Base-by-base conservation (phyloP, 2,888 invertebrate species). In the Lepidochrysops patricia region DNA sequence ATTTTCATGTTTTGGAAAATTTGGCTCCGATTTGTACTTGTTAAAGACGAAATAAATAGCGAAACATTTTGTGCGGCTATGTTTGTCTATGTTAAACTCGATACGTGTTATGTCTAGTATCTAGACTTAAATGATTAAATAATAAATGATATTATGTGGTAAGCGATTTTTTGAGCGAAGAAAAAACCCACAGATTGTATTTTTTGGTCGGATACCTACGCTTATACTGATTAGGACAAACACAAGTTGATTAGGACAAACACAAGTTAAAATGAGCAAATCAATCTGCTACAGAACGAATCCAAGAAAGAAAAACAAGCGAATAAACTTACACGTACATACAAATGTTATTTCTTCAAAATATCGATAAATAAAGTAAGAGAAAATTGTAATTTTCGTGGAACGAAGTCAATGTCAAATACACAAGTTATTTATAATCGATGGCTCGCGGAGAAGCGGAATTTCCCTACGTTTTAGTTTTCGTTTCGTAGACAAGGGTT, bases 391-490 rank as follows among this genome's bases (percentile, higher is more conserved):
- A 43, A 23, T 23, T 43, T 43, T 1, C 43, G 9, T 23, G 0
- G 9, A 43, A 19, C 43, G 1, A 23, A 43, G 19, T 23, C 23
- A 23, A 43, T 43, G 43, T 43, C 43, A 23, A 43, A 43, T 19
- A 43, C 43, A 43, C 19, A 43, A 43, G 43, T 43, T 43, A 43
- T 9, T 19, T 34, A 32, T 43, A 43, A 43, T 54, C 29, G 29
- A 15, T 29, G 15, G 29, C 5, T 27, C 19, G 48, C 25, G 25
- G 19, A 43, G 54, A 15, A 54, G 32, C 15, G 54, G 19, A 32
- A 54, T 54, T 54, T 52, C 52, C 52, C 32, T 29, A 54, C 27
- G 13, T 32, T 32, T 32, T 54, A 32, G 54, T 54, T 29, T n/a
- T 54, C 29, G 32, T 27, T 50, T 26, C 48, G 23, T 7, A 32